Evolutionary conservation across 2,113 vertebrate genomes (phyloP), one percentile per base, ranked within the genome.

Genomic region (Rhabdornis inornatus): DNA sequence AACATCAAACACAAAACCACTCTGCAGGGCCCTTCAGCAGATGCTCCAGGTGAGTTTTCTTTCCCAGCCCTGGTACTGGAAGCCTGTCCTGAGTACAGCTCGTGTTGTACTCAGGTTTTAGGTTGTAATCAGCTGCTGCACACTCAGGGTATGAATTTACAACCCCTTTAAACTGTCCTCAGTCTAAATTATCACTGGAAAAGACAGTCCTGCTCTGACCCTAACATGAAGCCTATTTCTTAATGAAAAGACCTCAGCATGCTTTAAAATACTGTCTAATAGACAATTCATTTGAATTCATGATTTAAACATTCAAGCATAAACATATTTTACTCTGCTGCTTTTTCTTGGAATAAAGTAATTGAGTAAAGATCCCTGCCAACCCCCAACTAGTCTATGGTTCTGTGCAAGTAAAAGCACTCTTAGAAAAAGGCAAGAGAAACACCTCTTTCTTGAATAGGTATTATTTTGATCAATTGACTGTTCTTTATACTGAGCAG

Each of bases 51-150:
- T 2, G 22, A 52, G 47, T 83, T 85, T 75, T 13, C 42, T 65
- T 19, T 15, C 47, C 33, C 60, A 60, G 42, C 69, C 8, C 45
- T 50, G 15, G 33, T 24, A 1, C 35, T 70, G 7, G 1, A 10
- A 52, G 56, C 20, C 69, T 69, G 60, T 63, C 66, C 89, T 55
- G 40, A 53, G 30, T 3, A 7, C 30, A 49, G 0, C 40, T 52
- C 2, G 0, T 7, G 20, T 20, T 28, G 27, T 17, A 16, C 9
- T 52, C 9, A 52, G 4, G 5, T 28, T 52, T 3, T 52, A 17
- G 50, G 14, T 24, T 53, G 7, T 31, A 33, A 35, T 31, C 22
- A 85, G 4, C 60, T 84, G 39, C n/a, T 55, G 64, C 35, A 21
- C 13, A 13, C 31, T 40, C n/a, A 21, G 16, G 7, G 7, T n/a